Evolutionary conservation across 2,113 vertebrate genomes (phyloP).

Genomic region (Melanerpes aurifrons): DNA sequence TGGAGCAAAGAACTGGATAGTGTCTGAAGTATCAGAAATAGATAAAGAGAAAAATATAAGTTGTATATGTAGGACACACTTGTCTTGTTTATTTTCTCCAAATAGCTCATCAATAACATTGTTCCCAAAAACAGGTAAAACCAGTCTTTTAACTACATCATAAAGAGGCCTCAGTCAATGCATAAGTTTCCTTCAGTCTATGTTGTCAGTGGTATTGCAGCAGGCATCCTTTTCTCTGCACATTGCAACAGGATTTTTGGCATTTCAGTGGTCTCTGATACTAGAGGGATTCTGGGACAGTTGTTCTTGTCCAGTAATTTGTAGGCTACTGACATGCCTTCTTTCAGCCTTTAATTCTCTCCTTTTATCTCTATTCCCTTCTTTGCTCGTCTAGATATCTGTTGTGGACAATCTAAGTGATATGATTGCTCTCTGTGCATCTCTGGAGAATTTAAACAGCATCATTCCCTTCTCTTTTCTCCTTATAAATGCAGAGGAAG

Average conservation of each 20-base stretch:
- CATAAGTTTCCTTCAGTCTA: neutral
- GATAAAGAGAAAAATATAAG: neutral
- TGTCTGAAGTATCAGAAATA: neutral
- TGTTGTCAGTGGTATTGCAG: neutral
- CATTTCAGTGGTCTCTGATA: neutral
- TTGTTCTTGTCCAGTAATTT: neutral
- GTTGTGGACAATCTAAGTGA: neutral
- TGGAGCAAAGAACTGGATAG: neutral
- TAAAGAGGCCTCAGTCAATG: accelerated
- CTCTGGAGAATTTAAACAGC: conserved; percentile 18
- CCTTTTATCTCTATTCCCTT: neutral
- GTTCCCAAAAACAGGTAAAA: too few species aligned
- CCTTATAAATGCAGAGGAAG: neutral
- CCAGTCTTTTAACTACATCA: neutral
- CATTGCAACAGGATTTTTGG: neutral
- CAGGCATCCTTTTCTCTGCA: accelerated
- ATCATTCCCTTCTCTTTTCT: neutral
- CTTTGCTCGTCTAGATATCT: neutral
- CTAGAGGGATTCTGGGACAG: neutral
- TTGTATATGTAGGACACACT: neutral
- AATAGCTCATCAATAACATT: too few species aligned
- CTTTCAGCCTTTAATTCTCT: conserved; percentile 3
- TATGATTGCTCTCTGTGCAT: neutral
- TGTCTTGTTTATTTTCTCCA: neutral
- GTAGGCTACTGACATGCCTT: neutral